These are phyloP conservation scores for Chaetura pelagica DNA, from an alignment of 2,113 vertebrate genomes.

Conservation along the genomic window DNA sequence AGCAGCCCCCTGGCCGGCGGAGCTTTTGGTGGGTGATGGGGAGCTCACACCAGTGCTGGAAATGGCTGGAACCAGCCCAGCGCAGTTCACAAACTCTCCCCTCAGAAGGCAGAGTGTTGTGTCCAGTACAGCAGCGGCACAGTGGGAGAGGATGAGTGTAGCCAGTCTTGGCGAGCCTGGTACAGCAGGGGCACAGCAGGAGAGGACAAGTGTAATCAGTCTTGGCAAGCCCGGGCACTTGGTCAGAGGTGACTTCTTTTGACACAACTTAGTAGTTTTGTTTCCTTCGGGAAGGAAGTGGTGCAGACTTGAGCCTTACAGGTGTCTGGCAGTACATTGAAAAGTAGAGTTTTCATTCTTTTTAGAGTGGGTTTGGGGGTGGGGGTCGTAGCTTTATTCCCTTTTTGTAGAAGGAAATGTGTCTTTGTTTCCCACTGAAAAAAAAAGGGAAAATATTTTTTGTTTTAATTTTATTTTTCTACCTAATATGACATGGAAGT, in stretches of 20 bases:
- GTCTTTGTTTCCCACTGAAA: neutral
- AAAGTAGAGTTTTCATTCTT: neutral
- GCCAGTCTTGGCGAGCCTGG: too few relatives aligned
- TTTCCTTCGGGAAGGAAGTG: neutral
- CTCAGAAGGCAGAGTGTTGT: too few relatives aligned
- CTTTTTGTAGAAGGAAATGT: neutral
- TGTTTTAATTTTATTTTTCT: neutral
- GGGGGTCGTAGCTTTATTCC: neutral
- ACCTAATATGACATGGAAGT: neutral
- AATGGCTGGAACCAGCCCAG: neutral
- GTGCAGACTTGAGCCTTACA: neutral
- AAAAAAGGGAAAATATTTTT: neutral
- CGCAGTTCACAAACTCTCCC: too few relatives aligned
- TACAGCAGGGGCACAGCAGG: too few relatives aligned
- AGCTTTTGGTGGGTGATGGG: neutral
- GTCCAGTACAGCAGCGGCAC: too few relatives aligned
- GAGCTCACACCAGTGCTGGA: neutral
- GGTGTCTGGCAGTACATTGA: neutral
- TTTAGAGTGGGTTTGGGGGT: neutral
- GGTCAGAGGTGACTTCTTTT: neutral
- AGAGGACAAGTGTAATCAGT: too few relatives aligned
- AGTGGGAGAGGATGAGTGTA: too few relatives aligned
- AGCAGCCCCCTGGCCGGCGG: rapidly evolving
- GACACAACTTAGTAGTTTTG: too few relatives aligned
- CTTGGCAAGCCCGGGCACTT: rapidly evolving